A percentile compares a stretch with the other conserved stretches of the same genome.
Evolutionary conservation across 2,797 vertebrate species (phyloP).

Genomic region (Myripristis jacobus): DNA sequence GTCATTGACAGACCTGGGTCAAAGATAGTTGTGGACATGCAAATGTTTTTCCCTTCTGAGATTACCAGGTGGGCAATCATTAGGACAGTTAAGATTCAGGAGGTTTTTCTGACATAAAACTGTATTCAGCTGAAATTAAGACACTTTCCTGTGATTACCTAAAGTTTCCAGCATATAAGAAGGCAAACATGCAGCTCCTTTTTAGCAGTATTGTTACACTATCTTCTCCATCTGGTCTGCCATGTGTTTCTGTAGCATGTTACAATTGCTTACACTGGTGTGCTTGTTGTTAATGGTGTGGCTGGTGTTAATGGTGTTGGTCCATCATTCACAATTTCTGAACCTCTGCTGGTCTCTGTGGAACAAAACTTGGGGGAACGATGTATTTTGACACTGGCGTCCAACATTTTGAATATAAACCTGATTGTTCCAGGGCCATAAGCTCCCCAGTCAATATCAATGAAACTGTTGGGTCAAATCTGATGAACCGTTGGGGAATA

Average conservation of each 20-base stretch:
- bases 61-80: constrained; percentile 13
- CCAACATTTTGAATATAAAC: no score
- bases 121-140: no score
- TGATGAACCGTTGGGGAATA: no score
- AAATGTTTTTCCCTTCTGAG: constrained; percentile 22
- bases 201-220: constrained; percentile 4
- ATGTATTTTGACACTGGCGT: no score
- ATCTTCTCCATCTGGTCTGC: neutral
- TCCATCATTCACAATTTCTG: no score
- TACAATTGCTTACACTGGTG: neutral
- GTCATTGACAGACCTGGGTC: constrained; percentile 14
- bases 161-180: constrained; percentile 23
- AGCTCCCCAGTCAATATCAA: no score
- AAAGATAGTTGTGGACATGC: constrained; percentile 28
- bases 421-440: no score
- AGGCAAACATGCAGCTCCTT: constrained; percentile 39
- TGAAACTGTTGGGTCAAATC: no score
- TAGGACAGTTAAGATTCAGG: neutral
- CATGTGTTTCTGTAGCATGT: neutral
- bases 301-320: neutral
- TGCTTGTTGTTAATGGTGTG: neutral
- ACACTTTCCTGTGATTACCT: constrained; percentile 5
- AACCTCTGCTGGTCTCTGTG: no score
- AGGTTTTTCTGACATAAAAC: no score
- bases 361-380: no score